Base-by-base conservation (phyloP, 1,140 invertebrate genomes). In the Schlechtendalia chinensis region DNA sequence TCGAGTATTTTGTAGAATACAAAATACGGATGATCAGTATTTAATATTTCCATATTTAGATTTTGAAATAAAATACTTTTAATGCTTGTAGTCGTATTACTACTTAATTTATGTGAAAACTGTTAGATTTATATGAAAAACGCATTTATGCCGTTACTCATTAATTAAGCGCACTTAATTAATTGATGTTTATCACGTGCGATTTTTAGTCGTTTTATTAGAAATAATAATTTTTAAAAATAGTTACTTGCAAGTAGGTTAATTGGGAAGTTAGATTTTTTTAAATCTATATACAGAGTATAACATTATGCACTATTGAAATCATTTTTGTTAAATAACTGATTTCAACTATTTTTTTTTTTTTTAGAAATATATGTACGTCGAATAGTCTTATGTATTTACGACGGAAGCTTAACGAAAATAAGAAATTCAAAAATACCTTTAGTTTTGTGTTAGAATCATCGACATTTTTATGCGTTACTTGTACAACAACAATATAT, bases 321-420 rank as follows among this genome's bases (percentile, higher is more conserved):
- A 8, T n/a, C n/a, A n/a, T 3, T 39, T 39, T 39, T 4, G 8
- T 39, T 39, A 39, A 39, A 39, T 8, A 39, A 39, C 32, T 3
- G 32, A 8, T 39, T 39, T 39, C 3, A 8, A 8, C 32, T 39
- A 39, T 4, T 4, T 4, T 39, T 39, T 4, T 39, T 39, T 61
- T 61, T 6, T 61, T 61, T 14, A 27, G 16, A 61, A 61, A 61
- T 8, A 61, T 61, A 58, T 61, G 59, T 61, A 58, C 27, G 59
- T 61, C 0, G 16, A 19, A 29, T 61, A 61, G 17, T 17, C 59
- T 27, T 16, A 29, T 19, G 27, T 61, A 10, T 29, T 39, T 8
- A 1, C 8, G 8, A 19, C 24, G 17, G 27, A 61, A 61, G 27
- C 27, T 10, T 61, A 61, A 61, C 27, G 27, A 8, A 27, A 61